A percentile compares a stretch with the other conserved stretches of the same genome.
Conservation (phyloP, 2,888 invertebrate genomes). For the Synergus itoensis region DNA sequence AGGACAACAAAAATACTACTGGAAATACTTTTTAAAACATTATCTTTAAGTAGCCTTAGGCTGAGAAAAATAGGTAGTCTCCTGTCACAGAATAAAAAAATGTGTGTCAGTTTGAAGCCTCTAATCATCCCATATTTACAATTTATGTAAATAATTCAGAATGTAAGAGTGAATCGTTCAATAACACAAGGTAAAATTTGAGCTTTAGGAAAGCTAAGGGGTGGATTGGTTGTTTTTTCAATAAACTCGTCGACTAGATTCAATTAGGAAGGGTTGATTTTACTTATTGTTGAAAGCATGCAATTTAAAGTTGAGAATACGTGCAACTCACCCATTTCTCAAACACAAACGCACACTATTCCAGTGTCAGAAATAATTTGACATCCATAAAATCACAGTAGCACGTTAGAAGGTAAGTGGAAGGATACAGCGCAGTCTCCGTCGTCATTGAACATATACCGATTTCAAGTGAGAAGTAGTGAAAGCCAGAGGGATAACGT, state of each 20-base stretch:
- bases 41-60: too few species aligned
- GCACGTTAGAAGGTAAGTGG: slow-evolving; percentile 16
- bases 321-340: slow-evolving; percentile 24
- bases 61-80: too few species aligned
- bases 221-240: neutral
- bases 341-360: slow-evolving; percentile 5
- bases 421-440: slow-evolving; percentile 65
- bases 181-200: neutral
- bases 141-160: neutral
- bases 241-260: neutral
- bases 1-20: too few species aligned
- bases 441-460: slow-evolving; percentile 61
- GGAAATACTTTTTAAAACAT: too few species aligned
- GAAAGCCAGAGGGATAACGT: slow-evolving; percentile 42
- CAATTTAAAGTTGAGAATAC: neutral
- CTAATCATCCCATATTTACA: neutral
- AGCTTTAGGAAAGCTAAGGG: neutral
- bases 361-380: slow-evolving; percentile 16
- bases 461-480: slow-evolving; percentile 39
- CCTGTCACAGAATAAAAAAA: too few species aligned
- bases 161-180: neutral
- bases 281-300: neutral
- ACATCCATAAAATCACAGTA: neutral
- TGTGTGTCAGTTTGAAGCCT: too few species aligned
- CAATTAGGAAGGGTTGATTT: neutral